Evolutionary conservation across 2,888 invertebrate genomes (phyloP), one percentile per base, ranked within the genome.

Genomic region (Chrysodeixis includens): DNA sequence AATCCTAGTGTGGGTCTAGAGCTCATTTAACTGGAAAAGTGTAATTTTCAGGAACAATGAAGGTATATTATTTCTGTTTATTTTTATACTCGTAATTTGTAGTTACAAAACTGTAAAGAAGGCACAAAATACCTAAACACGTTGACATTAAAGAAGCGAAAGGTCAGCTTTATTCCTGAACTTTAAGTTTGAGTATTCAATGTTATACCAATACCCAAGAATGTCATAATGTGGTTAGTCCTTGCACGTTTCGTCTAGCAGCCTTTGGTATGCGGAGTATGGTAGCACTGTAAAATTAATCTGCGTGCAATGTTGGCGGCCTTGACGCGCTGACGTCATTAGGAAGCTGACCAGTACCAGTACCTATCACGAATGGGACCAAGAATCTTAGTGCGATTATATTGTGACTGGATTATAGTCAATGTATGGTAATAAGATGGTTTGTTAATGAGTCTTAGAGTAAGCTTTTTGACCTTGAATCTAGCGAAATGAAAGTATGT

Each of bases 321-420:
- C 88, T 89, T 88, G 82, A 57, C 16, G 26, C 16, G 61, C 58
- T 88, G 85, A 87, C 88, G 84, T 87, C 87, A 88, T 75, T 69
- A 89, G 89, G 90, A 90, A 90, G 87, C 86, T 85, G 84, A 79
- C 86, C 88, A 82, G 80, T 68, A 79, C 86, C 88, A 82, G 80
- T 68, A 71, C 82, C 83, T 78, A 81, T 84, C 85, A 86, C 84
- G 80, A 88, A 84, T 75, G 85, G 81, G 86, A 83, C 80, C 84
- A 84, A 74, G 76, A 78, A 79, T 69, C 66, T 78, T 66, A 62
- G 63, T 68, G 54, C 30, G 12, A 30, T 54, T 32, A 44, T 32
- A 49, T 65, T 65, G 60, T 59, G 54, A 72, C 59, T 54, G 30
- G 49, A 62, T 62, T 56, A 67, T 40, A 16, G 58, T 46, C 66